Conservation (phyloP, 2,888 invertebrate genomes). For the Cantharis lateralis region DNA sequence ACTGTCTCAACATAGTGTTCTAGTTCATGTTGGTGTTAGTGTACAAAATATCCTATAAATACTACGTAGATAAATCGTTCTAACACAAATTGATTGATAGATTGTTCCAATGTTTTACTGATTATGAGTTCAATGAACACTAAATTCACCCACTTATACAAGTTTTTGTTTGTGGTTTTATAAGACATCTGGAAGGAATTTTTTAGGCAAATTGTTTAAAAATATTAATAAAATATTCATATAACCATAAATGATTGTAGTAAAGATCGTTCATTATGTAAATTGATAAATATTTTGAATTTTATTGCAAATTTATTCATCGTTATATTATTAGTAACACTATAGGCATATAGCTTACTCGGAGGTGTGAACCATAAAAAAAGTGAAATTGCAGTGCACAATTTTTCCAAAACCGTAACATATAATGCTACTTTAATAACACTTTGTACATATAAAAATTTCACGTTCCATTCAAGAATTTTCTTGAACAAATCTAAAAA, state of each 20-base stretch:
- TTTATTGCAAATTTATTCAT: neutral
- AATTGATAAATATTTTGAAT: neutral
- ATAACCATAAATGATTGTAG: neutral
- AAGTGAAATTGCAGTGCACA: neutral
- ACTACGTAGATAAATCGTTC: neutral
- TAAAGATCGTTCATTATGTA: neutral
- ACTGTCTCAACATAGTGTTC: neutral
- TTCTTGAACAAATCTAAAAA: neutral
- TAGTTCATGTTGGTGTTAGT: neutral
- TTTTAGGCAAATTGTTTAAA: neutral
- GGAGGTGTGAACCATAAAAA: neutral
- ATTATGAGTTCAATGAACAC: slow-evolving; percentile 3
- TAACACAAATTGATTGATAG: slow-evolving; percentile 5
- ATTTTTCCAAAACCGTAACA: neutral
- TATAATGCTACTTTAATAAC: neutral
- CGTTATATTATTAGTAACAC: neutral
- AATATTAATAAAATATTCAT: neutral
- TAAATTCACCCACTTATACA: slow-evolving; percentile 2
- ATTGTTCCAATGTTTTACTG: slow-evolving; percentile 3
- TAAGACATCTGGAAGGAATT: neutral
- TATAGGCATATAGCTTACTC: neutral
- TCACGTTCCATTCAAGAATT: neutral
- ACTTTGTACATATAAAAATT: neutral
- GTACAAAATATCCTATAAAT: neutral
- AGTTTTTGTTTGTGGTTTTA: neutral